phyloP scores from a whole-genome alignment of 2,113 vertebrate genomes.

The Microcebus griseorufus region DNA sequence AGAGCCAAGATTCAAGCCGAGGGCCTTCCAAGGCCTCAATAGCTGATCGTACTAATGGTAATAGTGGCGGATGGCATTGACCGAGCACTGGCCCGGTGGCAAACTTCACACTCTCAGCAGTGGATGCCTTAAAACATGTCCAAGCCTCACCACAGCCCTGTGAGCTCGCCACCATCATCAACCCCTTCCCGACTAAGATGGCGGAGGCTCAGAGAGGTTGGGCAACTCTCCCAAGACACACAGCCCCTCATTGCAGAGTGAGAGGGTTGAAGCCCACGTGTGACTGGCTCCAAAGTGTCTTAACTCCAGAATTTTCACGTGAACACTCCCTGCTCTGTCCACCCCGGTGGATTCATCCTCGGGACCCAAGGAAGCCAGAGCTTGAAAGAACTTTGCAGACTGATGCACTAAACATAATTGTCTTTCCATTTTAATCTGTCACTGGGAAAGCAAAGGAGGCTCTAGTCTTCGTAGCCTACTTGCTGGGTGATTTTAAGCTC shows the following conservation, averaged over 20 bases:
- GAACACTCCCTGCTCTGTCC: not conserved
- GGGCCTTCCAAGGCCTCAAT: accelerated
- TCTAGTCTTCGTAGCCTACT: not conserved
- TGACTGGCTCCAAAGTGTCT: not conserved
- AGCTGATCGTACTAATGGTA: no score
- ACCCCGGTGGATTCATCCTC: not conserved
- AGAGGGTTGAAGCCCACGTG: no score
- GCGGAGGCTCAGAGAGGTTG: not conserved
- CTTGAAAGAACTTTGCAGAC: not conserved
- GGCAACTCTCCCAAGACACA: not conserved
- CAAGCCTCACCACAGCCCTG: not conserved
- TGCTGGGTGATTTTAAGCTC: not conserved
- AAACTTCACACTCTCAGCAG: not conserved
- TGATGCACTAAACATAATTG: not conserved
- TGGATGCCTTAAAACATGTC: not conserved
- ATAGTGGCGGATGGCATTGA: accelerated
- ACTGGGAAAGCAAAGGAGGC: not conserved
- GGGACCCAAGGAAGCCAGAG: not conserved
- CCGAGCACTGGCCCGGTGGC: accelerated
- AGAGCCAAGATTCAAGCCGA: not conserved
- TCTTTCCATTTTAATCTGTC: not conserved
- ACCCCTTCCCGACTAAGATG: not conserved
- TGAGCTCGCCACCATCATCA: not conserved
- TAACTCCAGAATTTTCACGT: not conserved
- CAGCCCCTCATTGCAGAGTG: accelerated